phyloP scores from a whole-genome alignment of 2,113 vertebrate genomes.

The Mungos mungo region DNA sequence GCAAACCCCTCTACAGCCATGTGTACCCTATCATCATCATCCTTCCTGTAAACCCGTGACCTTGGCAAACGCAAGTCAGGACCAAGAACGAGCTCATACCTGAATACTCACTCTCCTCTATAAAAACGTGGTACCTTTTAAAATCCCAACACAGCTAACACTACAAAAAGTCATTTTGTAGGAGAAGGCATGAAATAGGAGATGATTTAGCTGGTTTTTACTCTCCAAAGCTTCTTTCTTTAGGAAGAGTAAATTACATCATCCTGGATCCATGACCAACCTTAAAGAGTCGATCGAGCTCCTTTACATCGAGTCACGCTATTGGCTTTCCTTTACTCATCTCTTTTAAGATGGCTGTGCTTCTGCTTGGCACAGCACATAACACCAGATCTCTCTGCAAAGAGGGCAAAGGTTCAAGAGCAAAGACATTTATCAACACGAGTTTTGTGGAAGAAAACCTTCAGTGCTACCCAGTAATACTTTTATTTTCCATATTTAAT shows the following conservation, averaged over 20 bases:
- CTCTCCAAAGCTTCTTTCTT: neutral
- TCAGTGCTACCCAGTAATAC: neutral
- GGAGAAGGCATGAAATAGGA: neutral
- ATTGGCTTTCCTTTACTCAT: neutral
- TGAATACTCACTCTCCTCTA: neutral
- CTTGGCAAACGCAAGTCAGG: neutral
- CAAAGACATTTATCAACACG: neutral
- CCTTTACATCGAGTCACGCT: neutral
- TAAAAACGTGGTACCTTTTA: neutral
- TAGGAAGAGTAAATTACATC: neutral
- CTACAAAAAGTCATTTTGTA: neutral
- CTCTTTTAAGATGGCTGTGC: neutral
- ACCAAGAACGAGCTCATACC: slow-evolving; percentile 1
- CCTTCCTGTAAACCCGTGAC: neutral
- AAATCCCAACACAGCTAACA: neutral
- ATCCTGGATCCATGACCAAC: neutral
- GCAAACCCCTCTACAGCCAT: neutral
- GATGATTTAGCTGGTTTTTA: neutral
- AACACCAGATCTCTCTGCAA: neutral
- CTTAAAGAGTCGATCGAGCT: neutral
- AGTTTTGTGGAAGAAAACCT: slow-evolving; percentile 6
- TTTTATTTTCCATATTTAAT: slow-evolving; percentile 50
- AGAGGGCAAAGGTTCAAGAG: neutral
- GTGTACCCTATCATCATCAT: neutral
- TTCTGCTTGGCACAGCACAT: neutral